Conservation (phyloP, 2,888 invertebrate species). For the Timema podura region DNA sequence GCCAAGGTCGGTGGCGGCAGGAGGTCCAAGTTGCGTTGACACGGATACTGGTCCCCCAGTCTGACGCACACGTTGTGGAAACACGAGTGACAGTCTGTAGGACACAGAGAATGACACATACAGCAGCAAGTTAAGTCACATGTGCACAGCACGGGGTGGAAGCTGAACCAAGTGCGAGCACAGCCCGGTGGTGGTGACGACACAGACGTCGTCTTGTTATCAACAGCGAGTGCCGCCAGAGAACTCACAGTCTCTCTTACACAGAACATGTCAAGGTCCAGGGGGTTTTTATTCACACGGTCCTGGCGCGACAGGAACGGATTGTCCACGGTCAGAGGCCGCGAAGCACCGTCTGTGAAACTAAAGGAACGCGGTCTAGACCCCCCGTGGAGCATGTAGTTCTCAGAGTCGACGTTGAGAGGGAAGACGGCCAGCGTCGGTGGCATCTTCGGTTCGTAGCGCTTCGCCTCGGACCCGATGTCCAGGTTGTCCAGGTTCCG, state of each 20-base stretch:
- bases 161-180: constrained; percentile 48
- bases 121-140: constrained; percentile 54
- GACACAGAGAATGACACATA: constrained; percentile 57
- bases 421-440: constrained; percentile 30
- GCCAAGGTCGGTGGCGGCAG: constrained; percentile 43
- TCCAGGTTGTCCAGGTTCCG: constrained; percentile 29
- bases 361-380: constrained; percentile 36
- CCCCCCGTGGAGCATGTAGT: constrained; percentile 48
- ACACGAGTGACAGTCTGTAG: constrained; percentile 61
- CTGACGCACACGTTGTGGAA: constrained; percentile 57
- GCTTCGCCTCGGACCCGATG: constrained; percentile 29
- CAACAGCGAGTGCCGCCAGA: constrained; percentile 35
- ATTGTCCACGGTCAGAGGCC: constrained; percentile 20
- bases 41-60: constrained; percentile 44
- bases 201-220: too few species aligned
- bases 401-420: constrained; percentile 50
- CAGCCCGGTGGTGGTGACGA: constrained; percentile 36
- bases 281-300: constrained; percentile 29
- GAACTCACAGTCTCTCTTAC: constrained; percentile 43
- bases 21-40: constrained; percentile 44
- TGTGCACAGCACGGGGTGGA: constrained; percentile 47
- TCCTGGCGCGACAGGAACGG: constrained; percentile 1
- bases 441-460: constrained; percentile 32
- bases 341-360: constrained; percentile 32
- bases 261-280: constrained; percentile 44